Evolutionary conservation across 2,888 invertebrate genomes (phyloP).

Genomic region (Epirrhoe tristata): DNA sequence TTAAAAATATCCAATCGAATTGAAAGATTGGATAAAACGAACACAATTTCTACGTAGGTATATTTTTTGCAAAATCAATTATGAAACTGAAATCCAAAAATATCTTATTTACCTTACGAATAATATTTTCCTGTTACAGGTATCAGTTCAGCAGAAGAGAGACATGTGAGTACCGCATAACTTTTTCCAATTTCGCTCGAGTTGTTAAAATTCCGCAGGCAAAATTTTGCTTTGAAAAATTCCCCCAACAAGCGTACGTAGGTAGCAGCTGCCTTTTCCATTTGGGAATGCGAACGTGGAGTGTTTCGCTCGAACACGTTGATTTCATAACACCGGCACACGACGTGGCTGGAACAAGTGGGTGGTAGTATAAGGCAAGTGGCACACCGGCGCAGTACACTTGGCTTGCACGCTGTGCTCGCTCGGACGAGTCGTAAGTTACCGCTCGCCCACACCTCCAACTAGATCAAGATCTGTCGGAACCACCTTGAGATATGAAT

Average conservation of each 20-base stretch:
- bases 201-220: slow-evolving; percentile 73
- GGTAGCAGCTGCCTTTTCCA: slow-evolving; percentile 73
- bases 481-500: slow-evolving; percentile 28
- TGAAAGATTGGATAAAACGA: background rate
- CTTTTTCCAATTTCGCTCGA: slow-evolving; percentile 66
- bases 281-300: slow-evolving; percentile 77
- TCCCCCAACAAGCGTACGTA: slow-evolving; percentile 61
- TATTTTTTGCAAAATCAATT: slow-evolving; percentile 20
- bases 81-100: slow-evolving; percentile 17
- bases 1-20: background rate
- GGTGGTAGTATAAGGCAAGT: slow-evolving; percentile 78
- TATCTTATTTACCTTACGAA: slow-evolving; percentile 25
- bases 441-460: slow-evolving; percentile 38
- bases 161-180: slow-evolving; percentile 80
- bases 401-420: slow-evolving; percentile 32
- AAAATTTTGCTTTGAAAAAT: slow-evolving; percentile 77
- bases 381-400: slow-evolving; percentile 56
- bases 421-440: slow-evolving; percentile 27
- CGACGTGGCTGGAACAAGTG: slow-evolving; percentile 78
- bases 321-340: slow-evolving; percentile 81
- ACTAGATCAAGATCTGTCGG: slow-evolving; percentile 39
- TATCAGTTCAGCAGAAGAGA: slow-evolving; percentile 83
- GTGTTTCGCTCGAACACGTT: slow-evolving; percentile 83
- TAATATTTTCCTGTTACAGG: slow-evolving; percentile 65
- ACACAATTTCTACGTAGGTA: background rate